Conservation (phyloP, 1,140 invertebrate genomes). For the Thaumatotibia leucotreta region DNA sequence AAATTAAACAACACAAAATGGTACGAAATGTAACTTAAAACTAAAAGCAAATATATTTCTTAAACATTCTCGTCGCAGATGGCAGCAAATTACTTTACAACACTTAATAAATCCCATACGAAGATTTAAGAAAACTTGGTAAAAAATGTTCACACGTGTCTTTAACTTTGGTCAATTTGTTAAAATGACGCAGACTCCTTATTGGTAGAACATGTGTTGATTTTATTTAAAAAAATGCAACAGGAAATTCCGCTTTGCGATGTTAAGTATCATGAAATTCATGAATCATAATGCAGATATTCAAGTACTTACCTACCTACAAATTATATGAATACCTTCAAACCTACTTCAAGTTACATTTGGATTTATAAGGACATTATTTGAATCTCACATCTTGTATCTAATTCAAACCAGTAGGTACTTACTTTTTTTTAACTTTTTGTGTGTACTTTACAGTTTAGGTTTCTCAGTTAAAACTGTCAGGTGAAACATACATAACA, state of each 20-base stretch:
- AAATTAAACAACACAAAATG: no score
- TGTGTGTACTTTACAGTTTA: background rate
- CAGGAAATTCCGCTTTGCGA: background rate
- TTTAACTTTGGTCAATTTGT: constrained; percentile 5
- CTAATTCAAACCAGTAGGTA: background rate
- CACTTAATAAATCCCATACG: constrained; percentile 2
- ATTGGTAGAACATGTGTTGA: background rate
- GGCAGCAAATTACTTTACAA: background rate
- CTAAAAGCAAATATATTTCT: background rate
- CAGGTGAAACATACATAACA: background rate
- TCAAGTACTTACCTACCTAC: background rate
- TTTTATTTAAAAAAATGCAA: background rate
- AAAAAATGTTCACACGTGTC: constrained; percentile 9
- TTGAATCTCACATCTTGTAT: no score
- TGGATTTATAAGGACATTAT: no score
- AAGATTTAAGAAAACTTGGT: background rate
- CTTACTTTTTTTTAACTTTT: background rate
- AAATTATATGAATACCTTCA: background rate
- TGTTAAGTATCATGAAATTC: no score
- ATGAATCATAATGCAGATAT: background rate
- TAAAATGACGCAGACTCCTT: constrained; percentile 7
- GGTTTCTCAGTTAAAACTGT: background rate
- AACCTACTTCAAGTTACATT: background rate
- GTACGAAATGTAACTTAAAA: no score
- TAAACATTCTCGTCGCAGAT: background rate